Conservation (phyloP, 2,113 vertebrate species). For the Prinia subflava region DNA sequence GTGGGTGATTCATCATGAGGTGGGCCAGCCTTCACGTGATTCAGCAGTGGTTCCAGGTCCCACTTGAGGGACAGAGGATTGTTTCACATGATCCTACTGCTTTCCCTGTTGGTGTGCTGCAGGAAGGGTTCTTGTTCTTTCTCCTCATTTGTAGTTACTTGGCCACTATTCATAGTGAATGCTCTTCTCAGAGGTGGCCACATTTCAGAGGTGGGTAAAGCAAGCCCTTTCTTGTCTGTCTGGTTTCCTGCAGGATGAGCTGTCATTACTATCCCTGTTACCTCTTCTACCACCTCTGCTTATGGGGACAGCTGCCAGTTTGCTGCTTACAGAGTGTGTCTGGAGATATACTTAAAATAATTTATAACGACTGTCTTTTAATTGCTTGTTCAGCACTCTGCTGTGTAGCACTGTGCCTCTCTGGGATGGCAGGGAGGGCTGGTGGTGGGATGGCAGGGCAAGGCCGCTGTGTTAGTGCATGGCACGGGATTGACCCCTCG, state of each 20-base stretch:
- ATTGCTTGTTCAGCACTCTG: slow-evolving; percentile 16
- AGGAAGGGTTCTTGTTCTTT: background rate
- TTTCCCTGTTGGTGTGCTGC: background rate
- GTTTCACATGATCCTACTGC: background rate
- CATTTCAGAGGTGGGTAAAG: background rate
- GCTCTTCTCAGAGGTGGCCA: background rate
- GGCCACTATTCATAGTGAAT: background rate
- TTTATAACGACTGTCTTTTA: slow-evolving; percentile 1
- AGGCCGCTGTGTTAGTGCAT: background rate
- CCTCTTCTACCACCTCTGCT: background rate
- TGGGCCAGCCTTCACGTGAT: background rate
- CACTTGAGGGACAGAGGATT: background rate
- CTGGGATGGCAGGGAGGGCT: background rate
- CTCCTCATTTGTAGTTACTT: background rate
- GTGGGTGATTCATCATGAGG: background rate
- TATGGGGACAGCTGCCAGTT: background rate
- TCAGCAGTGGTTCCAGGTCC: background rate
- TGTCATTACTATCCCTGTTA: background rate
- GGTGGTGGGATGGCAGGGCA: background rate
- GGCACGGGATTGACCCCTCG: background rate
- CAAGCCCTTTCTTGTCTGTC: background rate
- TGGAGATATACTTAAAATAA: background rate
- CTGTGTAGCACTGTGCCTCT: background rate
- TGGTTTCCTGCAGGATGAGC: background rate
- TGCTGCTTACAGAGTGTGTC: background rate